Base-by-base conservation (phyloP, 2,888 invertebrate genomes). In the Strigamia crassipes region DNA sequence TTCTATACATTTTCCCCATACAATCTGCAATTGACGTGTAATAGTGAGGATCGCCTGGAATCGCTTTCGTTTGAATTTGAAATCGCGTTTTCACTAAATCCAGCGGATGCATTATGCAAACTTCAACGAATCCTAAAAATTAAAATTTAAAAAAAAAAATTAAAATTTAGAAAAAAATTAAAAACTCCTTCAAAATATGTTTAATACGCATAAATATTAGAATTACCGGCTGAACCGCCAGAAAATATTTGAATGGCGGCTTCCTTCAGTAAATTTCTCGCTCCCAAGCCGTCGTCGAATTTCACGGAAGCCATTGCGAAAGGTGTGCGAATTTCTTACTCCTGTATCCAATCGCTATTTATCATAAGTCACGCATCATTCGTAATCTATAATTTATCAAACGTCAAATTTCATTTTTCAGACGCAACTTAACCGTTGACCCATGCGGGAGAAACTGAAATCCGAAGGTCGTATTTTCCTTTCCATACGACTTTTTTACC, bases 81-180 rank as follows among this genome's bases (percentile, higher is more conserved):
- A 95, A 91, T 85, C 97, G 91, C 1, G 97, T 97, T 89, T 97
- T 97, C 2, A 97, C 92, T 83, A 97, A 90, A 89, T 97, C 97
- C 87, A 97, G 89, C 0, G 97, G 97, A 89, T 97, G 97, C 97
- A 97, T 97, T 81, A 97, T 93, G 87, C 95, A 96, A 83, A 97
- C 96, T 91, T 97, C 97, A 79, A 96, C 92, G 88, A 97, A 96
- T 56, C 93, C 93, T 90, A 84, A 34, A 79, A 38, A n/a, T n/a
- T 23, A n/a, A 1, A 51, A 51, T 15, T 5, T 61, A 15, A 5
- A 23, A 15, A n/a, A n/a, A 61, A n/a, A 6, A 21, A 21, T 18
- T 23, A n/a, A 1, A 51, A 51, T 15, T 5, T 61, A 15, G 9
- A 23, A 15, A n/a, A n/a, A n/a, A n/a, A n/a, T n/a, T n/a, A n/a